Percentiles rank a stretch among this genome's conserved stretches.
phyloP scores from a whole-genome alignment of 2,888 invertebrate genomes.

The Notocelia uddmanniana region DNA sequence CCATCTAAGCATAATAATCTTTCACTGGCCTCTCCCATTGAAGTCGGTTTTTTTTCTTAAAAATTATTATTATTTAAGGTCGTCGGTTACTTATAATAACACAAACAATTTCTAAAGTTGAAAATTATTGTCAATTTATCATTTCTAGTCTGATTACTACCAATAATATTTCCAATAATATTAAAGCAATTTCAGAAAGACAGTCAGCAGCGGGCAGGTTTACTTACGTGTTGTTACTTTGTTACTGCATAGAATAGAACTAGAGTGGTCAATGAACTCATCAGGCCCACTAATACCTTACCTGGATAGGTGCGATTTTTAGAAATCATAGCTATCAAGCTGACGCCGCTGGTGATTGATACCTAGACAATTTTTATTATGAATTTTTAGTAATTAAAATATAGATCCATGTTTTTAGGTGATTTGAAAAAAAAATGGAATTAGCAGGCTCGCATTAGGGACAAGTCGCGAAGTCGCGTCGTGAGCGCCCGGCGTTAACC shows the following conservation, averaged over 20 bases:
- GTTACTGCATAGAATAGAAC: conserved; percentile 73
- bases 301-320: conserved; percentile 73
- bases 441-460: conserved; percentile 52
- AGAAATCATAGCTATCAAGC: conserved; percentile 68
- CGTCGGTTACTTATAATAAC: too few relatives aligned
- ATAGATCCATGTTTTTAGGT: neutral
- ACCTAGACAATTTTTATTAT: conserved; percentile 1
- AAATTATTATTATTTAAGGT: too few relatives aligned
- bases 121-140: too few relatives aligned
- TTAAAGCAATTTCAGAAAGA: conserved; percentile 62
- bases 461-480: conserved; percentile 57
- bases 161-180: conserved; percentile 46
- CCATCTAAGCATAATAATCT: too few relatives aligned
- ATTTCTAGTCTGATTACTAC: too few relatives aligned
- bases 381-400: neutral
- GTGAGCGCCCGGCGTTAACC: conserved; percentile 67
- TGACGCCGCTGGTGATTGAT: conserved; percentile 57
- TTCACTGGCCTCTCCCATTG: too few relatives aligned
- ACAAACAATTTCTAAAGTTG: neutral
- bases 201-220: conserved; percentile 44
- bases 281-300: conserved; percentile 67
- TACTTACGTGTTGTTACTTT: conserved; percentile 43
- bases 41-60: too few relatives aligned
- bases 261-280: conserved; percentile 76
- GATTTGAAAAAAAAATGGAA: conserved; percentile 43